Percentiles rank a stretch among this genome's conserved stretches.
Evolutionary conservation across 2,888 invertebrate genomes (phyloP).

Genomic region (Rhabditoides inermis): DNA sequence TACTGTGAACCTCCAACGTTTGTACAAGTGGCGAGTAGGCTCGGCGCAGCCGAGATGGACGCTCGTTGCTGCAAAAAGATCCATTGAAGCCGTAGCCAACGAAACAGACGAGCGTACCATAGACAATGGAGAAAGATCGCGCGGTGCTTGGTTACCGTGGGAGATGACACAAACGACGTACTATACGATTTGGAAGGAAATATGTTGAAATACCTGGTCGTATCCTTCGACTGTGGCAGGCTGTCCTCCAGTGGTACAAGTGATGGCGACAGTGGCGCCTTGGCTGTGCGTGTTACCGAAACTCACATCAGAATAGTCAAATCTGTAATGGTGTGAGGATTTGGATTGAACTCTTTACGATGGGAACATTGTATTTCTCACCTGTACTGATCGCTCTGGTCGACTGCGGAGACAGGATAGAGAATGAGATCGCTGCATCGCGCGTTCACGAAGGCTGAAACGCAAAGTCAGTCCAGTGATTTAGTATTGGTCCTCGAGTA

Average conservation of each 20-base stretch:
- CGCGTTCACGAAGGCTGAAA: conserved; percentile 45
- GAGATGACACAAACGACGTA: too few relatives aligned
- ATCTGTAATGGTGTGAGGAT: conserved; percentile 26
- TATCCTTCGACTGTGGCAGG: conserved; percentile 51
- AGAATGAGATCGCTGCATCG: conserved; percentile 50
- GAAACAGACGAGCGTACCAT: neutral
- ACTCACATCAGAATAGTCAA: conserved; percentile 49
- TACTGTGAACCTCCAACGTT: conserved; percentile 52
- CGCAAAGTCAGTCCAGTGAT: neutral
- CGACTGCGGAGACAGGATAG: conserved; percentile 51
- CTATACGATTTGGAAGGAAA: too few relatives aligned
- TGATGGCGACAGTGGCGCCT: conserved; percentile 51
- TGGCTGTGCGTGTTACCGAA: conserved; percentile 51
- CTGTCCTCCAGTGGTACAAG: conserved; percentile 50
- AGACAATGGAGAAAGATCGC: neutral
- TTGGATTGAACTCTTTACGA: too few relatives aligned
- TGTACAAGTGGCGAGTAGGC: conserved; percentile 48
- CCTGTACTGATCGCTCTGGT: conserved; percentile 51
- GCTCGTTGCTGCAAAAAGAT: conserved; percentile 42
- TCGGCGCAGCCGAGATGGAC: conserved; percentile 47
- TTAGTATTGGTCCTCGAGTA: too few relatives aligned
- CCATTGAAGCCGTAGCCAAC: neutral
- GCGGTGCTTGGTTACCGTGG: too few relatives aligned
- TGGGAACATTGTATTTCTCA: too few relatives aligned
- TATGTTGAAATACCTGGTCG: conserved; percentile 37